These are phyloP conservation scores for Smittia aterrima DNA, from an alignment of 2,888 invertebrate species.

Conservation along the genomic window DNA sequence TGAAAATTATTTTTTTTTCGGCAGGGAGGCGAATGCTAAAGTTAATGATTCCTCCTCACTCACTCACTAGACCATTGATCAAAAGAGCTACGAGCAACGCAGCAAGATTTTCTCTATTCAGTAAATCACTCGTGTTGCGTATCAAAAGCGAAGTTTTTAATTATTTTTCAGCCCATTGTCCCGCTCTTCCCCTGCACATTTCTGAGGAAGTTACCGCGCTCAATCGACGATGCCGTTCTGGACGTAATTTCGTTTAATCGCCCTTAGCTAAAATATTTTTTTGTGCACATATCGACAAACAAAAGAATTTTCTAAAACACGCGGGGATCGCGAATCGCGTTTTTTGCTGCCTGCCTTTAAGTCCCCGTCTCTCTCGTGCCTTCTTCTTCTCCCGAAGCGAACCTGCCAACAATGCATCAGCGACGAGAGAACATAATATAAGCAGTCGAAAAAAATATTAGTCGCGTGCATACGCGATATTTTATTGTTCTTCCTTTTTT, in stretches of 20 bases:
- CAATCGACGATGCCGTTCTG: neutral
- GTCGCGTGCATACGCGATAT: constrained; percentile 41
- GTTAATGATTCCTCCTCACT: neutral
- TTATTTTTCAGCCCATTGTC: constrained; percentile 11
- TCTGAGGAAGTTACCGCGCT: constrained; percentile 3
- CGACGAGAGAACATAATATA: neutral
- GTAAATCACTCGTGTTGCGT: constrained; percentile 14
- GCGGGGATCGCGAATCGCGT: constrained; percentile 22
- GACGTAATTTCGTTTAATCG: constrained; percentile 19
- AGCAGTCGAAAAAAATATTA: constrained; percentile 24
- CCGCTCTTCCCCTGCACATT: neutral
- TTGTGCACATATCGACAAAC: neutral
- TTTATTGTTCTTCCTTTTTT: constrained; percentile 34
- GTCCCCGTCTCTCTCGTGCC: neutral
- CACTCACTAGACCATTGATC: neutral
- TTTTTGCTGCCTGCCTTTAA: constrained; percentile 8
- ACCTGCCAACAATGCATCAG: constrained; percentile 18
- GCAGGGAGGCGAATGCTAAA: neutral
- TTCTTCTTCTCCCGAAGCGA: neutral
- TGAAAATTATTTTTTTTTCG: neutral
- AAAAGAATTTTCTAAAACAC: constrained; percentile 9
- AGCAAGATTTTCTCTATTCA: neutral
- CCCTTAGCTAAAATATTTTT: constrained; percentile 8
- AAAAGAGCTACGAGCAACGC: neutral
- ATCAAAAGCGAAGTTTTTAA: constrained; percentile 1